Percentiles rank a stretch among this genome's conserved stretches.
Evolutionary conservation across 1,140 invertebrate genomes (phyloP).

Genomic region (Chironomus striatipennis): DNA sequence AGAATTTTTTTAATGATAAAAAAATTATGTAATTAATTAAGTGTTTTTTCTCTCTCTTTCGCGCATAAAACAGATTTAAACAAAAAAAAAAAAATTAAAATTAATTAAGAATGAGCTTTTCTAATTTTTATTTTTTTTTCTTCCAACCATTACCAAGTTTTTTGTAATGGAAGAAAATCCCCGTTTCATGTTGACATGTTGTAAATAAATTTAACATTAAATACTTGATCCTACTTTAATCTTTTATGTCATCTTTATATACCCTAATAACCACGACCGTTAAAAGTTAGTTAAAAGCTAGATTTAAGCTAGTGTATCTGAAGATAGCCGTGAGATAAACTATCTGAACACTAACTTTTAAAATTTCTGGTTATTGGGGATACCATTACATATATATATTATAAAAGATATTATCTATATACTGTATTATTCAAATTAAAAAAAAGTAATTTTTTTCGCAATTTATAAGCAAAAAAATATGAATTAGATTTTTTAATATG

Average conservation of each 20-base stretch:
- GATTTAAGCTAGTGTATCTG: no score
- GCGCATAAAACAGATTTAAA: not conserved
- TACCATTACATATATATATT: not conserved
- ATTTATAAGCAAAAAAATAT: not conserved
- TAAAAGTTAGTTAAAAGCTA: no score
- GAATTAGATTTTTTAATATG: slow-evolving; percentile 19
- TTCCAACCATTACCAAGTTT: no score
- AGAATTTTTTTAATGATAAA: not conserved
- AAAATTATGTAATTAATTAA: not conserved
- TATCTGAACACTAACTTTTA: no score
- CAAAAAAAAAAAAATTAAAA: not conserved
- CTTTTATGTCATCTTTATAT: not conserved
- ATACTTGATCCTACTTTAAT: not conserved
- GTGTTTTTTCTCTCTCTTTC: slow-evolving; percentile 1
- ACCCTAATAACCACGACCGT: not conserved
- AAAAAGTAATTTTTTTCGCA: not conserved
- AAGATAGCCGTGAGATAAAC: no score
- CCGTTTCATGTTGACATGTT: not conserved
- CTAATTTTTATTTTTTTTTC: not conserved
- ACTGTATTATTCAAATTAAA: no score
- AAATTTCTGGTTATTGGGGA: no score
- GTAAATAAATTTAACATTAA: not conserved
- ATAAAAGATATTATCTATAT: not conserved
- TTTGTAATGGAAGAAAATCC: not conserved
- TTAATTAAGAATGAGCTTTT: slow-evolving; percentile 7